Evolutionary conservation across 2,797 vertebrate species (phyloP).

Genomic region (Rhadinocentrus ornatus): DNA sequence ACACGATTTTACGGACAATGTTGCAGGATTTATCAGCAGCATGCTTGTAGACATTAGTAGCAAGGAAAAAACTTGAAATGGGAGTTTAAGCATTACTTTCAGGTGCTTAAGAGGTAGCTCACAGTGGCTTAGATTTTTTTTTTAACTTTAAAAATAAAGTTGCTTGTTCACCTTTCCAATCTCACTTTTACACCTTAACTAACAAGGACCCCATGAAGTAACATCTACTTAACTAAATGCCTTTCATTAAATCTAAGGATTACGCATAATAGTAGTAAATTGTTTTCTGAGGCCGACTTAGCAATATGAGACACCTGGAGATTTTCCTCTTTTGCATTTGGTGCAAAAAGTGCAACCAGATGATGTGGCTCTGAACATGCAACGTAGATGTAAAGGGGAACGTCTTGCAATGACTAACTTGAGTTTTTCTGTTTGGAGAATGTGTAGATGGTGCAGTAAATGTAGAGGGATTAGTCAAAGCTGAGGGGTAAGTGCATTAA

Average conservation of each 20-base stretch:
- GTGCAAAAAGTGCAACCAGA: neutral
- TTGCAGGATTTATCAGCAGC: neutral
- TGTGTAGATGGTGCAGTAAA: slow-evolving; percentile 59
- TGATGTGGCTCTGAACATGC: slow-evolving; percentile 9
- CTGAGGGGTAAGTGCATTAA: slow-evolving; percentile 76
- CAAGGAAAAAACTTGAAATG: neutral
- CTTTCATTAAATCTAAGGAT: slow-evolving; percentile 35
- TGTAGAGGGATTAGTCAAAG: slow-evolving; percentile 75
- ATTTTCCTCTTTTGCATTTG: slow-evolving; percentile 1
- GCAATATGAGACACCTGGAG: slow-evolving; percentile 28
- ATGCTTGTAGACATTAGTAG: neutral
- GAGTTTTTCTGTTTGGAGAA: slow-evolving; percentile 57
- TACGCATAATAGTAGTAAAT: slow-evolving; percentile 25
- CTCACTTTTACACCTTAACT: slow-evolving; percentile 17
- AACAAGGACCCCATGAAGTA: slow-evolving; percentile 15
- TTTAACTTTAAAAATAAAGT: neutral
- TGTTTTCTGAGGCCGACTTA: slow-evolving; percentile 30
- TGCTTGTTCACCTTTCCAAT: neutral
- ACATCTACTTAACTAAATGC: slow-evolving; percentile 35
- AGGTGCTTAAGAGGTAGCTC: neutral
- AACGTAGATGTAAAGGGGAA: slow-evolving; percentile 38
- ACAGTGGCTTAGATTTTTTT: neutral
- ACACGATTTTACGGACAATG: neutral
- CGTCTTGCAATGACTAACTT: slow-evolving; percentile 21
- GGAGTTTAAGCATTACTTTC: neutral